Evolutionary conservation across 2,888 invertebrate species (phyloP).

Genomic region (Capitulum mitella): DNA sequence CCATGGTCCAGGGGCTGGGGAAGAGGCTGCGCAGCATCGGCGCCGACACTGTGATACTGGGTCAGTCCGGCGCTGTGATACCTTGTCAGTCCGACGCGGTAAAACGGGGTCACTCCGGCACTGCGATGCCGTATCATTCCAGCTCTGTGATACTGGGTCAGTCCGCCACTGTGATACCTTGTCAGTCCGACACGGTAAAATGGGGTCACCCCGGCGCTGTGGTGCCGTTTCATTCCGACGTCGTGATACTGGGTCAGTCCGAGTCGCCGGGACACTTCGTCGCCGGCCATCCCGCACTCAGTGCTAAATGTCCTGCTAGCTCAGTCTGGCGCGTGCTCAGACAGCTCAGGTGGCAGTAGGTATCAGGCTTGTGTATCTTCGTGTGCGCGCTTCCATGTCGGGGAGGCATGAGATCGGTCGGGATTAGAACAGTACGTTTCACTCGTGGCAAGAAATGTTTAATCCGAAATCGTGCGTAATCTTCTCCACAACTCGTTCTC

Average conservation of each 20-base stretch:
- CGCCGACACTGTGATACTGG: constrained; percentile 52
- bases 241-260: not conserved
- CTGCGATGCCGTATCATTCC: not conserved
- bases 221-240: not conserved
- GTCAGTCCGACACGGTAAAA: too few species aligned
- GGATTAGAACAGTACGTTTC: not conserved
- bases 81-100: too few species aligned
- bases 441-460: too few species aligned
- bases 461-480: too few species aligned
- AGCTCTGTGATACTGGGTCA: not conserved
- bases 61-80: not conserved
- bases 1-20: constrained; percentile 50
- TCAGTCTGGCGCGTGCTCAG: not conserved
- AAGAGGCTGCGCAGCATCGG: constrained; percentile 57
- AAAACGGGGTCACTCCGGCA: too few species aligned
- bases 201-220: too few species aligned
- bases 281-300: not conserved
- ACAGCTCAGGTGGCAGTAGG: too few species aligned
- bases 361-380: too few species aligned
- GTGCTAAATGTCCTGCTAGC: not conserved
- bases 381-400: too few species aligned
- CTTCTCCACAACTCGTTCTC: too few species aligned
- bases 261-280: too few species aligned
- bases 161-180: not conserved
- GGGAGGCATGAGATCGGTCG: not conserved